Conservation (phyloP, 2,113 vertebrate species). For the Limnothrissa miodon region DNA sequence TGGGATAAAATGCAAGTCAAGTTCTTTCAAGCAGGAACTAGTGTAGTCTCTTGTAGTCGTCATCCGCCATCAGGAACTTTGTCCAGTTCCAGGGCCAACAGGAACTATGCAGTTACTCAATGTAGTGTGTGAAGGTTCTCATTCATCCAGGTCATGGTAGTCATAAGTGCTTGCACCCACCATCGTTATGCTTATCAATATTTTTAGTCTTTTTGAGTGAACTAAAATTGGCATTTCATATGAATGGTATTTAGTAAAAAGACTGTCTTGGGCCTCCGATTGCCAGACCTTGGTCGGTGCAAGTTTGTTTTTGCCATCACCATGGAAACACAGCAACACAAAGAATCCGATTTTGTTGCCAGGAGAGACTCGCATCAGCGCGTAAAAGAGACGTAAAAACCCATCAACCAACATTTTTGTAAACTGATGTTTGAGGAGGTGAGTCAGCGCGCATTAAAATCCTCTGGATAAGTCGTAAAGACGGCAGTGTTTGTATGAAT, state of each 20-base stretch:
- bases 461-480: neutral
- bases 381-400: neutral
- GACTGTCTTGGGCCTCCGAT: neutral
- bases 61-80: neutral
- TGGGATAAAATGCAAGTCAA: no score
- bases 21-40: neutral
- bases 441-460: conserved; percentile 4
- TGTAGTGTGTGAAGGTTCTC: no score
- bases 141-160: no score
- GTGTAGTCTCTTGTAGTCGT: neutral
- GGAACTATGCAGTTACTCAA: neutral
- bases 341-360: neutral
- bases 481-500: neutral
- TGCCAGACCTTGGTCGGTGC: neutral
- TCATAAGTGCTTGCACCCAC: no score
- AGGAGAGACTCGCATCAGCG: neutral
- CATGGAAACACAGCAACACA: neutral
- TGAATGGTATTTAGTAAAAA: neutral
- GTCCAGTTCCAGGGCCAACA: neutral
- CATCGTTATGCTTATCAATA: no score
- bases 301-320: neutral
- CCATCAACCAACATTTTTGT: neutral
- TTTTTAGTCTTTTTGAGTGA: neutral
- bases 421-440: neutral
- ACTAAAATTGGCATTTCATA: neutral